Conservation (phyloP, 2,888 invertebrate genomes). For the Holacanthella duospinosa region DNA sequence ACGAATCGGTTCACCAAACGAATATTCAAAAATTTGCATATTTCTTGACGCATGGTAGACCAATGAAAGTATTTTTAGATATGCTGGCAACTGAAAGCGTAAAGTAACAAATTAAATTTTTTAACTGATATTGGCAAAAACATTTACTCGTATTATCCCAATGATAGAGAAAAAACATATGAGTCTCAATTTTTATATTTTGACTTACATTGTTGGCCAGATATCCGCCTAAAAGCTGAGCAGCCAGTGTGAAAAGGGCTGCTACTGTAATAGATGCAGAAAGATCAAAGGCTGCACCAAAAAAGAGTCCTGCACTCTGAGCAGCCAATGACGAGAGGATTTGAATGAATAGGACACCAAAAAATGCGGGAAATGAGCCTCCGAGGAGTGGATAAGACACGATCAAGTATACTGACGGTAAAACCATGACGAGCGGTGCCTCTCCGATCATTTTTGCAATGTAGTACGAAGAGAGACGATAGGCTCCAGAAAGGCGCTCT, state of each 20-base stretch:
- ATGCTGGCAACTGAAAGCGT: conserved; percentile 30
- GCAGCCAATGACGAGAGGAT: conserved; percentile 35
- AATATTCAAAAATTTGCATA: conserved; percentile 67
- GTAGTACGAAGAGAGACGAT: conserved; percentile 67
- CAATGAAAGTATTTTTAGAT: conserved; percentile 42
- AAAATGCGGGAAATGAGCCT: conserved; percentile 53
- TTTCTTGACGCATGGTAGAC: conserved; percentile 70
- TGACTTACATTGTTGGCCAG: conserved; percentile 47
- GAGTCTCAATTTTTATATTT: not conserved
- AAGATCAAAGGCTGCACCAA: conserved; percentile 66
- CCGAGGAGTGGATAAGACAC: conserved; percentile 68
- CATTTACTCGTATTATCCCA: no score
- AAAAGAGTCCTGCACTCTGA: conserved; percentile 63
- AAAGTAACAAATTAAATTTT: not conserved
- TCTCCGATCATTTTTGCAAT: conserved; percentile 72
- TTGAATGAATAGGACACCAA: conserved; percentile 53
- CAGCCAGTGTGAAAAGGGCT: conserved; percentile 63
- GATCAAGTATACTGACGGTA: conserved; percentile 63
- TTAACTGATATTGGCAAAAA: not conserved
- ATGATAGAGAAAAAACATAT: not conserved
- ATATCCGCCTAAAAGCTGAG: conserved; percentile 65
- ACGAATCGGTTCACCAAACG: conserved; percentile 56
- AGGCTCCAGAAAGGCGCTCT: conserved; percentile 65
- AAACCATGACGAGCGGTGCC: conserved; percentile 59
- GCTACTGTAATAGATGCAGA: conserved; percentile 66